Percentiles rank a stretch among this genome's conserved stretches.
These are phyloP conservation scores for Corythucha ciliata DNA, from an alignment of 2,888 invertebrate species.

Conservation along the genomic window DNA sequence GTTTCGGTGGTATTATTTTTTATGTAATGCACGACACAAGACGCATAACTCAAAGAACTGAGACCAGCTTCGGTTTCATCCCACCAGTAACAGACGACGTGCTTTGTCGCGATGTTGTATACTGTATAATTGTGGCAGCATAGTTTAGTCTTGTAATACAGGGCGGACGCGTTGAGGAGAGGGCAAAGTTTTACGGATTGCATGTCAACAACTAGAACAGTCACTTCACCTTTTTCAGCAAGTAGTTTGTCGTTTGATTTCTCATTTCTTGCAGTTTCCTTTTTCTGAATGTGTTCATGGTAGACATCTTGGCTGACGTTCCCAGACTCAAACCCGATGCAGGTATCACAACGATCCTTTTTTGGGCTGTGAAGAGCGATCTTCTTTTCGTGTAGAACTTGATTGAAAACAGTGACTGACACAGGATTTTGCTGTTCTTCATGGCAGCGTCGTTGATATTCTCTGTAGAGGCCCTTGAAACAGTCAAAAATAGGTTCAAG, in stretches of 20 bases:
- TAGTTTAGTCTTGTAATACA: constrained; percentile 15
- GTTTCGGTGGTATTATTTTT: neutral
- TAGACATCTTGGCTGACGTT: constrained; percentile 4
- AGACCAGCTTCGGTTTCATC: constrained; percentile 14
- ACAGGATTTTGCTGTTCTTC: neutral
- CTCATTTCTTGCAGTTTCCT: constrained; percentile 7
- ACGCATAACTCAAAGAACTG: constrained; percentile 9
- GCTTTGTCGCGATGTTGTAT: constrained; percentile 14
- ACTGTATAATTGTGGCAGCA: constrained; percentile 15
- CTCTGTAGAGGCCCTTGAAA: constrained; percentile 3
- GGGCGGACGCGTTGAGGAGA: neutral
- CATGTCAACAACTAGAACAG: constrained; percentile 1
- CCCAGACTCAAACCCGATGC: neutral
- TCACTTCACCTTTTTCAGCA: neutral
- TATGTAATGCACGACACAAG: constrained; percentile 1
- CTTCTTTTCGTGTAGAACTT: neutral
- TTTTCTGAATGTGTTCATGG: neutral
- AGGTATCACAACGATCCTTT: constrained; percentile 20
- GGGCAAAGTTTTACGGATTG: constrained; percentile 5
- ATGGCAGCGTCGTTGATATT: constrained; percentile 4
- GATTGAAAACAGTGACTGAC: constrained; percentile 6
- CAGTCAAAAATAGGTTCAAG: constrained; percentile 6
- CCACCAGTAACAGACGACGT: constrained; percentile 19
- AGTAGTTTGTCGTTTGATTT: constrained; percentile 8
- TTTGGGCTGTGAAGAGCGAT: constrained; percentile 13